Conservation (phyloP, 2,113 vertebrate genomes). For the Progne subis region DNA sequence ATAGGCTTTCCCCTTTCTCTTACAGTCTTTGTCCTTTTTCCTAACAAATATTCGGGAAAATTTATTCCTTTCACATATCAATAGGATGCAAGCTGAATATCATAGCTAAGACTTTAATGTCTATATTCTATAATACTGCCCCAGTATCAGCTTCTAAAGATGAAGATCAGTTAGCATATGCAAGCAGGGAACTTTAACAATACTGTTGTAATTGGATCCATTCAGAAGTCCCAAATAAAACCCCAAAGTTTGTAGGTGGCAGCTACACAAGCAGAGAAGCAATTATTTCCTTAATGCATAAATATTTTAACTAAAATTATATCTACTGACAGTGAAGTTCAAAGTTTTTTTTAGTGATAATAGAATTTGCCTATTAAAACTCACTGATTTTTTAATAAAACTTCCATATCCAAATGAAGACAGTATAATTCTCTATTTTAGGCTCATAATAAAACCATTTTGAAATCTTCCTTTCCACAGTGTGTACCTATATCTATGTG, state of each 20-base stretch:
- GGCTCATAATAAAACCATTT: background rate
- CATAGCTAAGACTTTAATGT: background rate
- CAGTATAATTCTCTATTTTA: background rate
- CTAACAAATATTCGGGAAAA: background rate
- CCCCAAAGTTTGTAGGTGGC: background rate
- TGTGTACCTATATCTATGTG: background rate
- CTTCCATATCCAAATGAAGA: background rate
- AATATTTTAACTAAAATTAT: background rate
- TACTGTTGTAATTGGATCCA: background rate
- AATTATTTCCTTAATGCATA: background rate
- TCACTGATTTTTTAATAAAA: background rate
- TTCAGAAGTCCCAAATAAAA: background rate
- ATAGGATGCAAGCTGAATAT: background rate
- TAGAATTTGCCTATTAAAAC: background rate
- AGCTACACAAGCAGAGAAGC: background rate
- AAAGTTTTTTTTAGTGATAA: background rate
- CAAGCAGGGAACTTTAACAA: background rate
- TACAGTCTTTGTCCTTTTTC: background rate
- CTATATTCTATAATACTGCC: background rate
- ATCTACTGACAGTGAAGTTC: background rate
- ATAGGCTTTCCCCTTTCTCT: background rate
- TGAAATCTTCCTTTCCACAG: background rate
- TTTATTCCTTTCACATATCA: background rate
- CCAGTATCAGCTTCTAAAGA: background rate
- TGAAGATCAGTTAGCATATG: background rate